These are phyloP conservation scores for Thymelicus acteon DNA, from an alignment of 2,888 invertebrate species.

Conservation along the genomic window DNA sequence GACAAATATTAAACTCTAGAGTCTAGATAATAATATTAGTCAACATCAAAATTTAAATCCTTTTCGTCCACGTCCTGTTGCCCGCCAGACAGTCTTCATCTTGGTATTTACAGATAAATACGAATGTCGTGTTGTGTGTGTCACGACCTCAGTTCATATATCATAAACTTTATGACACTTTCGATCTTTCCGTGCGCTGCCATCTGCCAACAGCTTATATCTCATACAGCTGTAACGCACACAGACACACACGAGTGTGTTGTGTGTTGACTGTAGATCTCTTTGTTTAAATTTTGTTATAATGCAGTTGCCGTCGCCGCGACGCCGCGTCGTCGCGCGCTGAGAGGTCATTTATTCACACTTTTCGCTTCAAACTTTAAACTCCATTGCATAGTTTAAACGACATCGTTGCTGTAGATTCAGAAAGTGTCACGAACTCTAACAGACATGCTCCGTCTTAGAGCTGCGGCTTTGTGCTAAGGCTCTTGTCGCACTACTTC, in stretches of 20 bases:
- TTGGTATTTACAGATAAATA: too few relatives aligned
- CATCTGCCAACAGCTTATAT: too few relatives aligned
- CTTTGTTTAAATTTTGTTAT: slow-evolving; percentile 25
- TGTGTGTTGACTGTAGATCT: not conserved
- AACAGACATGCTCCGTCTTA: slow-evolving; percentile 19
- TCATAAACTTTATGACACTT: too few relatives aligned
- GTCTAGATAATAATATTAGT: too few relatives aligned
- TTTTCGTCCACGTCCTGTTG: too few relatives aligned
- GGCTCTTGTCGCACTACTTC: not conserved
- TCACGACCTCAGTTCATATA: too few relatives aligned
- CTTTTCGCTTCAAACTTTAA: slow-evolving; percentile 32
- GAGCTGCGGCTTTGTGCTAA: slow-evolving; percentile 5
- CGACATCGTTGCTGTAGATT: slow-evolving; percentile 25
- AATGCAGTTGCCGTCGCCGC: slow-evolving; percentile 16
- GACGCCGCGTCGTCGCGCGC: not conserved
- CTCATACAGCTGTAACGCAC: too few relatives aligned
- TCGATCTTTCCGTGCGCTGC: too few relatives aligned
- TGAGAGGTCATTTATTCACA: slow-evolving; percentile 36
- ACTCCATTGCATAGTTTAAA: slow-evolving; percentile 32
- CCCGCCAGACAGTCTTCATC: too few relatives aligned
- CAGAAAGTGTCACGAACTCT: slow-evolving; percentile 26
- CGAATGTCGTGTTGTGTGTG: too few relatives aligned
- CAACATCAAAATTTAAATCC: too few relatives aligned
- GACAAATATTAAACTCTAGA: not conserved
- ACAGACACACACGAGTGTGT: not conserved